Conservation (phyloP, 2,113 vertebrate species). For the Raphicerus campestris region DNA sequence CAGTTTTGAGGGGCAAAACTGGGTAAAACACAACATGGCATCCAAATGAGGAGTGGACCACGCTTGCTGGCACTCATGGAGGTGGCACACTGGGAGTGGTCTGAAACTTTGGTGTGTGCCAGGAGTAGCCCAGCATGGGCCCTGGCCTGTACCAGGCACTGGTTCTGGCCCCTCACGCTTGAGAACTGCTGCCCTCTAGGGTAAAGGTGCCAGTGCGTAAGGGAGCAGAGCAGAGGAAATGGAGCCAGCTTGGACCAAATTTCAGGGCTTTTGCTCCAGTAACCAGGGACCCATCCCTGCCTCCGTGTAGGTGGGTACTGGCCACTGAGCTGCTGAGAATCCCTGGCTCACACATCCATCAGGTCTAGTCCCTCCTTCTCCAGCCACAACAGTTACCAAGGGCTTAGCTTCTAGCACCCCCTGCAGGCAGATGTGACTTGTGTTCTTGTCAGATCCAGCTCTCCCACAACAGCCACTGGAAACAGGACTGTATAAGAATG, state of each 20-base stretch:
- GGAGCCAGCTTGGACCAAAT: not conserved
- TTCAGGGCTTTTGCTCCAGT: not conserved
- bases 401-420: not conserved
- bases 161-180: not conserved
- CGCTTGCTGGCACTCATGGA: not conserved
- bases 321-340: not conserved
- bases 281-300: not conserved
- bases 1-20: not conserved
- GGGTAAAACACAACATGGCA: not conserved
- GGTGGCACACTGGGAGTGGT: not conserved
- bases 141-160: not conserved
- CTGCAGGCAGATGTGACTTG: not conserved
- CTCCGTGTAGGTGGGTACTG: not conserved
- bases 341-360: not conserved
- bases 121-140: not conserved
- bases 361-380: not conserved
- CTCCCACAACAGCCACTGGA: not conserved
- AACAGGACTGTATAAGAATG: not conserved
- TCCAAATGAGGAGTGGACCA: not conserved
- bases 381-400: not conserved
- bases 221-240: not conserved
- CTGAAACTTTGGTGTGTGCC: not conserved
- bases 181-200: not conserved
- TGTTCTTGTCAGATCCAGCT: not conserved
- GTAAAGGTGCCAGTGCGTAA: not conserved